A percentile compares a stretch with the other conserved stretches of the same genome.
Conservation (phyloP, 2,797 vertebrate species). For the Scyliorhinus canicula region DNA sequence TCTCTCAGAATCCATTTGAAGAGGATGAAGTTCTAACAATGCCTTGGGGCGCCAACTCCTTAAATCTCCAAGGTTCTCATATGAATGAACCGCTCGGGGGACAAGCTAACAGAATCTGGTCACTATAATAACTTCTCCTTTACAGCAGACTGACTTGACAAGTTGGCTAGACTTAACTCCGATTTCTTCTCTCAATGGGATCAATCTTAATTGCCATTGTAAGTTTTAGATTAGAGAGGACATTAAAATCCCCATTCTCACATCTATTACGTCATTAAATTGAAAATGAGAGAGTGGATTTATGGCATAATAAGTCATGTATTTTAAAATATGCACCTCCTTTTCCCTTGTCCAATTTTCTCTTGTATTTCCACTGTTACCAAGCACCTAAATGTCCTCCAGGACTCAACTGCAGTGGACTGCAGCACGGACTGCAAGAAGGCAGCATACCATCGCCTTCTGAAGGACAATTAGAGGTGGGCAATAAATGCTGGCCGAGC, state of each 20-base stretch:
- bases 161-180: not conserved
- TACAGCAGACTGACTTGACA: conserved; percentile 29
- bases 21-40: conserved; percentile 4
- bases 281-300: not conserved
- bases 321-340: not conserved
- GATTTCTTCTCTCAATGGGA: conserved; percentile 17
- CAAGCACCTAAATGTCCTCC: not conserved
- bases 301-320: not conserved
- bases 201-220: conserved; percentile 13
- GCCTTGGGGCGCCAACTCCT: not conserved
- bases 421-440: too few species aligned
- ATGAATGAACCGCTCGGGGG: conserved; percentile 8
- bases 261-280: not conserved
- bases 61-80: conserved; percentile 22
- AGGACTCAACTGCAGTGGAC: not conserved
- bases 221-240: not conserved
- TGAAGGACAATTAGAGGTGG: too few species aligned
- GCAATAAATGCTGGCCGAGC: too few species aligned
- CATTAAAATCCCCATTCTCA: not conserved
- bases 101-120: conserved; percentile 29
- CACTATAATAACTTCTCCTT: not conserved
- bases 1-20: not conserved
- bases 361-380: not conserved
- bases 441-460: too few species aligned
- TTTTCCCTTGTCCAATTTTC: not conserved